These are phyloP conservation scores for Drosophila subquinaria DNA, from an alignment of 2,888 invertebrate species.

Conservation along the genomic window DNA sequence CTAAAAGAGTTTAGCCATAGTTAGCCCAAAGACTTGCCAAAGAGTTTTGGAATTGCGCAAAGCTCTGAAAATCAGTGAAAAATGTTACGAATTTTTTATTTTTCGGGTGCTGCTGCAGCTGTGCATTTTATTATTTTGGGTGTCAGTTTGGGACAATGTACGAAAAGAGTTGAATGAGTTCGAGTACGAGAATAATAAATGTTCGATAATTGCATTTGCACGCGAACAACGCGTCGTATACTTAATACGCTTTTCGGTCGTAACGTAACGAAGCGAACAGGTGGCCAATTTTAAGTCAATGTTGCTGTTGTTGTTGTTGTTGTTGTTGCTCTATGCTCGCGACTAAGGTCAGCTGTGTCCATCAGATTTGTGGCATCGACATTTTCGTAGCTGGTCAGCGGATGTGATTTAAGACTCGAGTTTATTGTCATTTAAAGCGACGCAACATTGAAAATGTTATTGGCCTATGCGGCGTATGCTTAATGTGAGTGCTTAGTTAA, in stretches of 20 bases:
- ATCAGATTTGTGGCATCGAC: conserved; percentile 54
- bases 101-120: conserved; percentile 43
- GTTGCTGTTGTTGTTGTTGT: neutral
- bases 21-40: conserved; percentile 16
- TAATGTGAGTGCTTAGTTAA: neutral
- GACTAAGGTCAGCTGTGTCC: conserved; percentile 69
- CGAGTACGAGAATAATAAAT: conserved; percentile 24
- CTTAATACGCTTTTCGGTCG: conserved; percentile 30
- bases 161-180: conserved; percentile 14
- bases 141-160: conserved; percentile 35
- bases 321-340: conserved; percentile 8
- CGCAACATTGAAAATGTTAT: conserved; percentile 64
- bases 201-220: conserved; percentile 34
- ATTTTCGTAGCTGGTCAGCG: conserved; percentile 62
- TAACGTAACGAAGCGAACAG: conserved; percentile 48
- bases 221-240: conserved; percentile 51
- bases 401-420: conserved; percentile 49
- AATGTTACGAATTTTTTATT: conserved; percentile 47
- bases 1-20: conserved; percentile 24
- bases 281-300: conserved; percentile 45
- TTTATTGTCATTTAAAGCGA: conserved; percentile 32
- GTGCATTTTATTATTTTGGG: conserved; percentile 27
- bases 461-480: conserved; percentile 14
- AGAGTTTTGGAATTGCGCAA: conserved; percentile 64
- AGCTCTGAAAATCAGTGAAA: conserved; percentile 43